phyloP scores from a whole-genome alignment of 2,888 invertebrate species.

The Macroteleia sp. region DNA sequence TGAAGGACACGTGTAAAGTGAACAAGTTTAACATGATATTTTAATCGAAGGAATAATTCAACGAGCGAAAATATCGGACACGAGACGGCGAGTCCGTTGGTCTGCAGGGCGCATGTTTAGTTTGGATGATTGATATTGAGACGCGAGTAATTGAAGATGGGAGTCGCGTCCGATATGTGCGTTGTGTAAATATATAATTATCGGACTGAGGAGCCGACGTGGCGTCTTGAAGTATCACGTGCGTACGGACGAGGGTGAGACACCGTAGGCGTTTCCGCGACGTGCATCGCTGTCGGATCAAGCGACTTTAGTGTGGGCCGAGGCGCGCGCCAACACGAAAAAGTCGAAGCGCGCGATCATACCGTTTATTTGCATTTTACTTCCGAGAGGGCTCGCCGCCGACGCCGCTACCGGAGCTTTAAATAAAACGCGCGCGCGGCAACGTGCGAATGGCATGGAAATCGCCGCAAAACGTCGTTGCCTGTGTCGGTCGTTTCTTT shows the following conservation, averaged over 20 bases:
- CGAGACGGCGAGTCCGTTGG: too few species aligned
- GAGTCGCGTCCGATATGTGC: conserved; percentile 7
- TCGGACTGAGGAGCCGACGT: conserved; percentile 9
- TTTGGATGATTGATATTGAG: too few species aligned
- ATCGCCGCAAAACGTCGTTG: conserved; percentile 26
- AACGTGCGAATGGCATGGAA: conserved; percentile 35
- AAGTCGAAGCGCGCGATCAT: conserved; percentile 20
- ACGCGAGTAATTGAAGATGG: conserved; percentile 22
- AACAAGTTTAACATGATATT: too few species aligned
- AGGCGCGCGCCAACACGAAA: conserved; percentile 15
- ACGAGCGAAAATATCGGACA: too few species aligned
- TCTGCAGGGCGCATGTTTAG: too few species aligned
- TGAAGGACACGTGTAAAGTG: too few species aligned
- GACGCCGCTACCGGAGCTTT: conserved; percentile 39
- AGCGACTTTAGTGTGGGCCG: conserved; percentile 1
- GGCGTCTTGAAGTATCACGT: conserved; percentile 17
- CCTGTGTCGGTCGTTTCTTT: conserved; percentile 31
- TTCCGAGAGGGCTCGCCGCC: conserved; percentile 52
- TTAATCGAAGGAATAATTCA: too few species aligned
- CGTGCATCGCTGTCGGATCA: conserved; percentile 22
- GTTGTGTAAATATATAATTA: conserved; percentile 47
- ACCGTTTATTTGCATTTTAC: conserved; percentile 62
- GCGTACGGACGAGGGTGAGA: conserved; percentile 23
- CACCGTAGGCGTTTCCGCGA: conserved; percentile 40
- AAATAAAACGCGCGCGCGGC: conserved; percentile 45